phyloP scores from a whole-genome alignment of 2,797 vertebrate genomes.

The Sebastes iracundus region DNA sequence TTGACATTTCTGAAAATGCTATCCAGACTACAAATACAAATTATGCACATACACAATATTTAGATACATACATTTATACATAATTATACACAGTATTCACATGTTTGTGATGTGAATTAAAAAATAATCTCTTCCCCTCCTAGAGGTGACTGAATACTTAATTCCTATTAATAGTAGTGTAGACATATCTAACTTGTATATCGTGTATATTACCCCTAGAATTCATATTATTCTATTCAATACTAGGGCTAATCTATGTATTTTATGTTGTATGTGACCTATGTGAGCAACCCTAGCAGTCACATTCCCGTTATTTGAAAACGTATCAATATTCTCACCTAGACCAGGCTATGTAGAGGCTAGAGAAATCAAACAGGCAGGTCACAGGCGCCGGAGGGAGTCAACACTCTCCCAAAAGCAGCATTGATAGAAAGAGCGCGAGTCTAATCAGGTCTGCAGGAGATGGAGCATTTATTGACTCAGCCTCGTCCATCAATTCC shows the following conservation, averaged over 20 bases:
- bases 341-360: not conserved
- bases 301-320: not conserved
- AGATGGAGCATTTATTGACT: constrained; percentile 63
- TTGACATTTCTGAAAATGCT: not conserved
- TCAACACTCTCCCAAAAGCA: constrained; percentile 45
- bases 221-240: not conserved
- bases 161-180: not conserved
- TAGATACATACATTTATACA: not conserved
- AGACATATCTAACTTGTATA: no score
- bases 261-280: not conserved
- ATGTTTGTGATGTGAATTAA: not conserved
- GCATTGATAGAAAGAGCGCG: constrained; percentile 45
- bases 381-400: constrained; percentile 21
- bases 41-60: not conserved
- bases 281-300: not conserved
- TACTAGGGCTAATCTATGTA: not conserved
- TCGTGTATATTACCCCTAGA: not conserved
- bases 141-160: not conserved
- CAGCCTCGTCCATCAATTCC: constrained; percentile 55
- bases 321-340: not conserved
- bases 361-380: constrained; percentile 39
- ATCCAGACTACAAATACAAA: not conserved
- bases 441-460: constrained; percentile 56
- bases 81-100: not conserved
- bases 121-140: not conserved